Percentiles rank a stretch among this genome's conserved stretches.
These are phyloP conservation scores for Sinodicranocentrus sp. DNA, from an alignment of 2,888 invertebrate genomes.

Conservation along the genomic window DNA sequence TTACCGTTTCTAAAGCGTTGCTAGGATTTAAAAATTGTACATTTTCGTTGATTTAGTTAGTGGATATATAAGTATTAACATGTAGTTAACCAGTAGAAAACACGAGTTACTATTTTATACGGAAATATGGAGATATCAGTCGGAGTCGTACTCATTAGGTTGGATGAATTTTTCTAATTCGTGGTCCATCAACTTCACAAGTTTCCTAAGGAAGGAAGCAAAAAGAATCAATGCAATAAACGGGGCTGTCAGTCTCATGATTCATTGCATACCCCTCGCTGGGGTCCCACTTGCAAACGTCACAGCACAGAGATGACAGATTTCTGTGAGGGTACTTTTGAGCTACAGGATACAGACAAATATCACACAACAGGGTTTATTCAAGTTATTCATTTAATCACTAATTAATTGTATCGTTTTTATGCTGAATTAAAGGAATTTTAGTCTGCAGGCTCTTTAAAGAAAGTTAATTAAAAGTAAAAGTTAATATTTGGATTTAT, in stretches of 20 bases:
- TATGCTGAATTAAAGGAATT: too few species aligned
- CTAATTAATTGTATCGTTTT: too few species aligned
- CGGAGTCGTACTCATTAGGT: slow-evolving; percentile 20
- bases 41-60: too few species aligned
- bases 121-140: slow-evolving; percentile 39
- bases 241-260: slow-evolving; percentile 57
- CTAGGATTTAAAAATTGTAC: too few species aligned
- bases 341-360: slow-evolving; percentile 36
- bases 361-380: neutral
- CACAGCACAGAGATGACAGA: slow-evolving; percentile 68
- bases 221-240: slow-evolving; percentile 38
- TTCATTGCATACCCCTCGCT: slow-evolving; percentile 45
- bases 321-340: slow-evolving; percentile 63
- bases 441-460: too few species aligned
- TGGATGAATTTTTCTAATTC: slow-evolving; percentile 60
- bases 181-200: slow-evolving; percentile 38
- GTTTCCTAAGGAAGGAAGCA: slow-evolving; percentile 56
- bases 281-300: slow-evolving; percentile 54
- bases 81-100: too few species aligned
- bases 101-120: neutral
- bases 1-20: too few species aligned
- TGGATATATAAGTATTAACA: too few species aligned
- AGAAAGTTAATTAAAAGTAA: too few species aligned
- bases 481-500: too few species aligned
- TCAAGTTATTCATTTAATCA: too few species aligned